Conservation (phyloP, 2,888 invertebrate genomes). For the Diarsia dahlii region DNA sequence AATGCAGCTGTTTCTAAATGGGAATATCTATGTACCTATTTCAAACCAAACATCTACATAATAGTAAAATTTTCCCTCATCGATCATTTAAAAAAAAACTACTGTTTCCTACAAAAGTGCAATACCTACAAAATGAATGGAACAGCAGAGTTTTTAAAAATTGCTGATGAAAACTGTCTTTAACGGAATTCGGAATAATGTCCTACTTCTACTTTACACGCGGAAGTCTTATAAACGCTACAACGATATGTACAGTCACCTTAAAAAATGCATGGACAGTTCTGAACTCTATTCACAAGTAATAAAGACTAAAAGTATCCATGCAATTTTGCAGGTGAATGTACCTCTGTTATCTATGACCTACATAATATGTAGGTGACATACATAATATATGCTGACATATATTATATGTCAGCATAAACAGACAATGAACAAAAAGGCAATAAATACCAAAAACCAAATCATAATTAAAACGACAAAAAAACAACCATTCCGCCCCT, state of each 20-base stretch:
- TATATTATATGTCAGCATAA: neutral
- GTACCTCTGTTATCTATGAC: no score
- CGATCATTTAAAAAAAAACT: neutral
- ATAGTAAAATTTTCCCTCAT: neutral
- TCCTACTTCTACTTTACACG: neutral
- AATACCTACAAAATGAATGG: no score
- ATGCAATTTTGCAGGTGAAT: no score
- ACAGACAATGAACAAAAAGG: neutral
- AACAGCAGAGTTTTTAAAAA: neutral
- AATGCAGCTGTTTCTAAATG: neutral
- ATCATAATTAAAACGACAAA: conserved; percentile 6
- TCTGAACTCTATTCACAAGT: no score
- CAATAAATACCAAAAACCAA: neutral
- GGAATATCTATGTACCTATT: neutral
- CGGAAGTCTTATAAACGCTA: neutral
- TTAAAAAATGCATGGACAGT: no score
- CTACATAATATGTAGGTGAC: no score
- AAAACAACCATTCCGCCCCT: conserved; percentile 1
- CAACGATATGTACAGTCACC: no score
- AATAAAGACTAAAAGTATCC: no score
- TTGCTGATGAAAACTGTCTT: neutral
- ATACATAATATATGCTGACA: no score
- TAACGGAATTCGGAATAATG: neutral
- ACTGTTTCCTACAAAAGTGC: neutral
- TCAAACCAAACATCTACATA: neutral